Evolutionary conservation across 2,113 vertebrate genomes (phyloP).

Genomic region (Toxotes jaculatrix): DNA sequence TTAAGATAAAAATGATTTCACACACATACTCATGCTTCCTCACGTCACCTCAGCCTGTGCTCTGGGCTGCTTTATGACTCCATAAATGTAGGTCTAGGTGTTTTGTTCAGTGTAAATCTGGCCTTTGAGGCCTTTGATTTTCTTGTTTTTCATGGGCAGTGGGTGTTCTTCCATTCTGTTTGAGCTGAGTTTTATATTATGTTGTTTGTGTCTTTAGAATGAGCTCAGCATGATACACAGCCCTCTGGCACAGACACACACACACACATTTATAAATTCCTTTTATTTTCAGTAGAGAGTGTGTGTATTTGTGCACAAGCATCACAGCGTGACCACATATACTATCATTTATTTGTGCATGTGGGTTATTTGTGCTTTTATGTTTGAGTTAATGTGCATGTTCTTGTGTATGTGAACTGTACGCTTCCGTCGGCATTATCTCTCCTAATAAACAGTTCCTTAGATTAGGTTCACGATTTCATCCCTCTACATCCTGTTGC

Average conservation of each 20-base stretch:
- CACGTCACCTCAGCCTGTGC: constrained; percentile 19
- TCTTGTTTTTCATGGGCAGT: constrained; percentile 47
- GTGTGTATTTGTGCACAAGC: background rate
- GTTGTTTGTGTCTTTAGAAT: constrained; percentile 68
- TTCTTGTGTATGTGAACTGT: background rate
- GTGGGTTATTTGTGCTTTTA: background rate
- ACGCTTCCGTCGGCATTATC: background rate
- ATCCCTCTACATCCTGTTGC: constrained; percentile 13
- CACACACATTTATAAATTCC: constrained; percentile 19
- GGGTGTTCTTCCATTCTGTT: constrained; percentile 54
- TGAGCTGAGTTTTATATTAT: constrained; percentile 54
- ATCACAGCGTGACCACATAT: background rate
- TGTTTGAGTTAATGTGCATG: background rate
- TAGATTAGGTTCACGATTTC: constrained; percentile 8
- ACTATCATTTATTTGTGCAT: background rate
- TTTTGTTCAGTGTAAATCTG: constrained; percentile 54
- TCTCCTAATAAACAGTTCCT: constrained; percentile 19
- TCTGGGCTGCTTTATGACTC: constrained; percentile 19
- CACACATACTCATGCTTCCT: constrained; percentile 1
- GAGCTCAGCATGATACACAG: constrained; percentile 59
- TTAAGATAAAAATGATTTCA: constrained; percentile 37
- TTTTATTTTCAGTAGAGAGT: constrained; percentile 23
- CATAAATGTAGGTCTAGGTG: constrained; percentile 43
- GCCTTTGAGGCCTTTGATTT: constrained; percentile 53
- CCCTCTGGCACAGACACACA: constrained; percentile 41